Base-by-base conservation (phyloP, 1,140 invertebrate species). In the Acyrthosiphon pisum region DNA sequence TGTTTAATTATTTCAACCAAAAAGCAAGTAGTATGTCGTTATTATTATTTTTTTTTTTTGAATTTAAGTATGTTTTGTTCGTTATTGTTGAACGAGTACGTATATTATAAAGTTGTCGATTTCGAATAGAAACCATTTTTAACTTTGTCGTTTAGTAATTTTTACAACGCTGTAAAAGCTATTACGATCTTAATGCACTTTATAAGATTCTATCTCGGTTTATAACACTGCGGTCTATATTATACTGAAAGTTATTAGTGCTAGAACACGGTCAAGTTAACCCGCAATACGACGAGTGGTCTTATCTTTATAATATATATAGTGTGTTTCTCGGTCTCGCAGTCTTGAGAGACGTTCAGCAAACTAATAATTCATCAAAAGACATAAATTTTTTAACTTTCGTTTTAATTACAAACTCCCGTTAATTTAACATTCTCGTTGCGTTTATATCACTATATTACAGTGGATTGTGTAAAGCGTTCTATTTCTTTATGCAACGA, bases 381-480 rank as follows among this genome's bases (percentile, higher is more conserved):
- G 35, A 90, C 37, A 60, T 90, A 60, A 2, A n/a, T 41, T 60
- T 90, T 37, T 68, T 90, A 23, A 90, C 30, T 89, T 23, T 23
- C 6, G 20, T 88, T 88, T 88, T 88, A 88, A 88, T 88, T 88
- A 88, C n/a, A 88, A 50, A 50, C 86, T 50, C 26, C 37, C 56
- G 88, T 90, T 90, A 22, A 56, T 60, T 89, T 89, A 90, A 41
- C n/a, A 41, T 89, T 89, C n/a, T n/a, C 87, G 50, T 56, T 89
- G 60, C 60, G 48, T 89, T 89, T 56, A 56, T 44, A 26, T 44
- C 37, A 41, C 23, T 20, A 18, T 87, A 87, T 84, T 87, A 44
- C 2, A 53, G 87, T 35, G 87, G 18, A 88, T 53, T 53, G 20
- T 35, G 35, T 48, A 50, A 50, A 88, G n/a, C 4, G 87, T 83